A percentile compares a stretch with the other conserved stretches of the same genome.
These are phyloP conservation scores for Cantharis rustica DNA, from an alignment of 2,888 invertebrate species.

Conservation along the genomic window DNA sequence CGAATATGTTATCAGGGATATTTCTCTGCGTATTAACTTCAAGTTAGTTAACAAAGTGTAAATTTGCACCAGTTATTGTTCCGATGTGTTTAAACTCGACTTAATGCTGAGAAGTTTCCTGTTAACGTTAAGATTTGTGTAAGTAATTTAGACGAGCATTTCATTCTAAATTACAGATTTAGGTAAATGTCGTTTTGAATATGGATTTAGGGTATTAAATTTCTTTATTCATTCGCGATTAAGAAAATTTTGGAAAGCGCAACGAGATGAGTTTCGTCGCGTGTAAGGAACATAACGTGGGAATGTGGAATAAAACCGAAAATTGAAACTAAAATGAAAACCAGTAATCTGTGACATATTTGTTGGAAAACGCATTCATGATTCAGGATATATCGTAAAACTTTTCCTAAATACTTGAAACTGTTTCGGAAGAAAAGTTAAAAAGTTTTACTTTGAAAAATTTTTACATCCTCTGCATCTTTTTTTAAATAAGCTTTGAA, in stretches of 20 bases:
- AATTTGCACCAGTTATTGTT: slow-evolving; percentile 25
- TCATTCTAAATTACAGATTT: slow-evolving; percentile 9
- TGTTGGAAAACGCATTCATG: not conserved
- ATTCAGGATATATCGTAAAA: not conserved
- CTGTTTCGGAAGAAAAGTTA: not conserved
- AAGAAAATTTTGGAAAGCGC: not conserved
- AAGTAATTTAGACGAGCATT: slow-evolving; percentile 9
- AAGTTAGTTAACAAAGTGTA: slow-evolving; percentile 30
- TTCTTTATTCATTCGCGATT: not conserved
- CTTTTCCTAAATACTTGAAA: not conserved
- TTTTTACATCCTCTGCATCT: not conserved
- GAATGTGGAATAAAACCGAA: not conserved
- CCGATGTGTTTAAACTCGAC: slow-evolving; percentile 21
- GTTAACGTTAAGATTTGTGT: slow-evolving; percentile 15
- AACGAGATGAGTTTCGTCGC: not conserved
- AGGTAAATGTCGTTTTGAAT: not conserved
- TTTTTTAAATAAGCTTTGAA: not conserved
- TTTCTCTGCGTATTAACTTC: slow-evolving; percentile 28
- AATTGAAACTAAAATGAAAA: not conserved
- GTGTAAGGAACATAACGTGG: not conserved
- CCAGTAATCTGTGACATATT: not conserved
- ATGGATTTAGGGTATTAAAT: not conserved
- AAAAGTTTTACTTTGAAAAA: not conserved
- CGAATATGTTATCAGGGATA: slow-evolving; percentile 23
- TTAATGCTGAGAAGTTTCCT: slow-evolving; percentile 11